Conservation (phyloP, 2,113 vertebrate genomes). For the Caranx ignobilis region DNA sequence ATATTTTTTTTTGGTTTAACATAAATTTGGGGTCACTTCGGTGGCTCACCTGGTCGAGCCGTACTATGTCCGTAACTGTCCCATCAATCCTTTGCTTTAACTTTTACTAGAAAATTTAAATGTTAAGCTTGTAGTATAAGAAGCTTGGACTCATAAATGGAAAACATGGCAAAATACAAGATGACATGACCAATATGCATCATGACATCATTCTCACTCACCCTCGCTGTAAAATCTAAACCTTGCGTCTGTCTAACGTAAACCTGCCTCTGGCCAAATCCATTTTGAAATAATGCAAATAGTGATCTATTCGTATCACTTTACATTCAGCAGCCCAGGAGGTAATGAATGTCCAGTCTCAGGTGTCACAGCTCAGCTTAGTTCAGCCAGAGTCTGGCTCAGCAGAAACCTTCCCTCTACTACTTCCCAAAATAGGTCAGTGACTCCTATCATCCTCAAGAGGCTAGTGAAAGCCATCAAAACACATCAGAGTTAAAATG, state of each 20-base stretch:
- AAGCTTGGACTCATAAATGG: no score
- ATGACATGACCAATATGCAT: slow-evolving; percentile 1
- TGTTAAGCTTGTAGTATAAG: no score
- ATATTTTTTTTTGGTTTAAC: no score
- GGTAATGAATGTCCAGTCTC: slow-evolving; percentile 29
- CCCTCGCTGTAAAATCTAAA: slow-evolving; percentile 3
- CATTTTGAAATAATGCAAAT: not conserved
- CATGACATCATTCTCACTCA: no score
- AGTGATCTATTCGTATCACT: not conserved
- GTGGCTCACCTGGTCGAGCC: no score
- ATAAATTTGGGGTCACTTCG: not conserved
- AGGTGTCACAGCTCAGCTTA: slow-evolving; percentile 27
- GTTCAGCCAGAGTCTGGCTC: slow-evolving; percentile 22
- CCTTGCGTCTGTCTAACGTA: not conserved
- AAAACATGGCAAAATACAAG: not conserved
- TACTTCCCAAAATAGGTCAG: slow-evolving; percentile 50
- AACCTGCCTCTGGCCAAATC: slow-evolving; percentile 1
- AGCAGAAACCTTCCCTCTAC: not conserved
- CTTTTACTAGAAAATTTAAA: no score
- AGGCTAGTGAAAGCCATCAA: slow-evolving; percentile 68
- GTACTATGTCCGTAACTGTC: no score
- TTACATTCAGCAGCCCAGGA: slow-evolving; percentile 19
- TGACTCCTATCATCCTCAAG: slow-evolving; percentile 44
- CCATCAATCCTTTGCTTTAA: no score
- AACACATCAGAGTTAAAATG: slow-evolving; percentile 71